Evolutionary conservation across 2,113 vertebrate species (phyloP).

Genomic region (Chelonoidis abingdonii): DNA sequence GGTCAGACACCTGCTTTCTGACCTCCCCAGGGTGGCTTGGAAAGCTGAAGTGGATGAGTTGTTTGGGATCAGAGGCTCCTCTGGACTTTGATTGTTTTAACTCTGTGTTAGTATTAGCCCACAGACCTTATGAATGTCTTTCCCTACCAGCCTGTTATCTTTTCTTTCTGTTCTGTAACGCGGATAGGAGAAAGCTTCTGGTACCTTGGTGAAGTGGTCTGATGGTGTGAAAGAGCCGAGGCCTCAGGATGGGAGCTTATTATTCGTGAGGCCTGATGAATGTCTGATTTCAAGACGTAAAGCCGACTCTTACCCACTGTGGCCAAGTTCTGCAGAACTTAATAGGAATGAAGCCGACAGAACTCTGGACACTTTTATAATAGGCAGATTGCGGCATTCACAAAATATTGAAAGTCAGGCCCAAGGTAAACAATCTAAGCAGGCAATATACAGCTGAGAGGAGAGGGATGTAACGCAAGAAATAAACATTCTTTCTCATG

Average conservation of each 20-base stretch:
- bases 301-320: not conserved
- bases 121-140: not conserved
- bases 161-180: not conserved
- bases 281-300: not conserved
- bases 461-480: not conserved
- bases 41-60: fast-evolving
- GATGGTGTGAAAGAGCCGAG: not conserved
- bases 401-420: not conserved
- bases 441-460: not conserved
- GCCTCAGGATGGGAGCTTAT: not conserved
- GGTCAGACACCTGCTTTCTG: not conserved
- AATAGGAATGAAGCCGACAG: not conserved
- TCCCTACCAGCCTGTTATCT: not conserved
- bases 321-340: not conserved
- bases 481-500: not conserved
- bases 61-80: not conserved
- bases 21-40: fast-evolving
- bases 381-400: not conserved
- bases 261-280: not conserved
- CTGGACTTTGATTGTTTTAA: not conserved
- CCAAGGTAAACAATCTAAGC: not conserved
- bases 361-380: not conserved
- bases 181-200: not conserved
- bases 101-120: not conserved
- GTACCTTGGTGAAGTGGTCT: not conserved